A percentile compares a stretch with the other conserved stretches of the same genome.
phyloP scores from a whole-genome alignment of 2,888 invertebrate species.

The Suillia variegata region DNA sequence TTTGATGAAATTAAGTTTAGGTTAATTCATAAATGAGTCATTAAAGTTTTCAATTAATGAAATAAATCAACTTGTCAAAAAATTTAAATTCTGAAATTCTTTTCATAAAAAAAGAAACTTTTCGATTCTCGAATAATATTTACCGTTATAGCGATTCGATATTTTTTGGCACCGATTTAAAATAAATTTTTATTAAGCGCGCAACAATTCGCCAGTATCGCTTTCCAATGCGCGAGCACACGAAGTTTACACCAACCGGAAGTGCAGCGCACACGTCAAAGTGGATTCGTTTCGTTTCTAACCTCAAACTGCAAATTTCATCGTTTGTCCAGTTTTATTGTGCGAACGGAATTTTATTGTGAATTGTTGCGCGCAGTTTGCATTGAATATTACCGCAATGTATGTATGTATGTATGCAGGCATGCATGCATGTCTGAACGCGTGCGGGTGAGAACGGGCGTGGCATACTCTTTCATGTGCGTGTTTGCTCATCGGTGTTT shows the following conservation, averaged over 20 bases:
- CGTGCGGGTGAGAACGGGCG: not conserved
- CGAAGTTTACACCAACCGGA: not conserved
- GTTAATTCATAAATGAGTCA: too few species aligned
- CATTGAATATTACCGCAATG: not conserved
- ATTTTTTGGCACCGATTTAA: not conserved
- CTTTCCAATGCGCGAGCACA: too few species aligned
- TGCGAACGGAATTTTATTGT: too few species aligned
- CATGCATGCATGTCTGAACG: not conserved
- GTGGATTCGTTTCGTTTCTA: not conserved
- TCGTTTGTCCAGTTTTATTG: not conserved
- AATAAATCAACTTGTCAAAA: too few species aligned
- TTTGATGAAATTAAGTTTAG: too few species aligned
- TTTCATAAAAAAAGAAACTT: too few species aligned
- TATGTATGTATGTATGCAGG: not conserved
- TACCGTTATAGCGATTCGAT: not conserved
- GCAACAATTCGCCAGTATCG: not conserved
- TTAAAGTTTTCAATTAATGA: too few species aligned
- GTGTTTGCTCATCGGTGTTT: not conserved
- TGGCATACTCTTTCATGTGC: not conserved
- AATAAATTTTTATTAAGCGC: not conserved
- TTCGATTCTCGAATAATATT: not conserved
- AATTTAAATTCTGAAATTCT: too few species aligned
- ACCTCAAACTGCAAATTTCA: conserved; percentile 13
- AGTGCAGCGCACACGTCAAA: not conserved
- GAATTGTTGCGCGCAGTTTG: not conserved